Evolutionary conservation across 2,113 vertebrate genomes (phyloP).

Genomic region (Gasterosteus aculeatus): DNA sequence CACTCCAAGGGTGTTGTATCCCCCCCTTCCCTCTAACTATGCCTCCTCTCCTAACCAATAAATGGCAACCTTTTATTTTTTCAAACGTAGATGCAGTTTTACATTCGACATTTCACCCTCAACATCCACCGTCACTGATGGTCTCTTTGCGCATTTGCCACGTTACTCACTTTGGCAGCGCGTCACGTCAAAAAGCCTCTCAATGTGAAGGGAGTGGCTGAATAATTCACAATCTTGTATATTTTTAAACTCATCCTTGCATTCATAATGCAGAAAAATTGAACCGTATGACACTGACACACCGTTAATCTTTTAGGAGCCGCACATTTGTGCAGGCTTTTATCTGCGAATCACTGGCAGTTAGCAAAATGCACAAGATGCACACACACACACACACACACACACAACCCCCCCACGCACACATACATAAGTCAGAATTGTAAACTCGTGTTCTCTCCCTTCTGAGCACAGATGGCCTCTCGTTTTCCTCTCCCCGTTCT

Average conservation of each 20-base stretch:
- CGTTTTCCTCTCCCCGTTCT: conserved; percentile 33
- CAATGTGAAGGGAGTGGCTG: conserved; percentile 41
- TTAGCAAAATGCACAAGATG: conserved; percentile 44
- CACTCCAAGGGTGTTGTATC: conserved; percentile 46
- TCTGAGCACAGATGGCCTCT: conserved; percentile 50
- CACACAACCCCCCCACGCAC: conserved; percentile 9
- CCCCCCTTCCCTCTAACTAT: conserved; percentile 22
- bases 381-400: not conserved
- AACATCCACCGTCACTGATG: conserved; percentile 17
- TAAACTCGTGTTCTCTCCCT: conserved; percentile 34
- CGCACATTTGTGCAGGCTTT: conserved; percentile 53
- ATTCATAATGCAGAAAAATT: conserved; percentile 75
- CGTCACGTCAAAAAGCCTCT: conserved; percentile 46
- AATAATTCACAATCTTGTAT: conserved; percentile 74
- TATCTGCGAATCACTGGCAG: conserved; percentile 52
- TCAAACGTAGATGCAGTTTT: conserved; percentile 13
- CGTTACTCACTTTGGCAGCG: conserved; percentile 20
- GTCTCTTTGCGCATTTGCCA: conserved; percentile 26
- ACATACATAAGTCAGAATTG: conserved; percentile 26
- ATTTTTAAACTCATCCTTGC: conserved; percentile 74
- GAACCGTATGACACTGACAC: conserved; percentile 69
- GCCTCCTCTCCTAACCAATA: conserved; percentile 35
- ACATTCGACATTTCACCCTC: conserved; percentile 7
- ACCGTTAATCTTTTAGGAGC: conserved; percentile 66
- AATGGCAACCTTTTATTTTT: conserved; percentile 22